Evolutionary conservation across 1,140 invertebrate species (phyloP), one percentile per base, ranked within the genome.

Genomic region (Drosophila nannoptera): DNA sequence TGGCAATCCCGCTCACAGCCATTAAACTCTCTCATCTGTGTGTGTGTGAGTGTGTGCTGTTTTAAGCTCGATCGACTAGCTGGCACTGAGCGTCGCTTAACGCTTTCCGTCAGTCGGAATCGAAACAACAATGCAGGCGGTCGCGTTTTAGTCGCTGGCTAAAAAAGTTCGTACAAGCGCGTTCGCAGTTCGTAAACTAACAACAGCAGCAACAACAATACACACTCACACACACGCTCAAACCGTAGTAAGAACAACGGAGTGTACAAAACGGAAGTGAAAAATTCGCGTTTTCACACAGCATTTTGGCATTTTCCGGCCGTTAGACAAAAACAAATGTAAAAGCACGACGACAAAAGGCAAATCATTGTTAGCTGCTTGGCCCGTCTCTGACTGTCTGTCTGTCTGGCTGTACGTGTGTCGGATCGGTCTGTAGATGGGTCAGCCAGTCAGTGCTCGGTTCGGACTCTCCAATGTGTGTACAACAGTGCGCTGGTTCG

Each of bases 231-330:
- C 22, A 22, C 22, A 22, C 22, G 3, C 22, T 22, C 22, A 3
- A 22, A 22, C 1, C 1, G 22, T 22, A 22, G 22, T 22, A 3
- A 22, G 22, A 22, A 22, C 22, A 22, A 22, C 22, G 22, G 22
- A 22, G 22, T 22, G 22, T 22, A 60, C 68, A 49, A 83, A 84
- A 86, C 81, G 81, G 81, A 86, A 86, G 81, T 81, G 81, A 86
- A 86, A 86, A 86, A 70, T 73, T 86, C 82, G 68, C 81, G 77
- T 77, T 87, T 86, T 86, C 77, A 81, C 81, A 84, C 77, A 86
- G 77, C 54, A 86, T 84, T 84, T 83, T 86, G 67, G 70, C 81
- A 86, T 86, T 86, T 86, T 81, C 81, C 81, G 74, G 43, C 81
- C 74, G 74, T 77, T 86, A 72, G 71, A 55, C 64, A 75, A 64